Conservation (phyloP, 2,797 vertebrate genomes). For the Enteromius afrohamiltoni region DNA sequence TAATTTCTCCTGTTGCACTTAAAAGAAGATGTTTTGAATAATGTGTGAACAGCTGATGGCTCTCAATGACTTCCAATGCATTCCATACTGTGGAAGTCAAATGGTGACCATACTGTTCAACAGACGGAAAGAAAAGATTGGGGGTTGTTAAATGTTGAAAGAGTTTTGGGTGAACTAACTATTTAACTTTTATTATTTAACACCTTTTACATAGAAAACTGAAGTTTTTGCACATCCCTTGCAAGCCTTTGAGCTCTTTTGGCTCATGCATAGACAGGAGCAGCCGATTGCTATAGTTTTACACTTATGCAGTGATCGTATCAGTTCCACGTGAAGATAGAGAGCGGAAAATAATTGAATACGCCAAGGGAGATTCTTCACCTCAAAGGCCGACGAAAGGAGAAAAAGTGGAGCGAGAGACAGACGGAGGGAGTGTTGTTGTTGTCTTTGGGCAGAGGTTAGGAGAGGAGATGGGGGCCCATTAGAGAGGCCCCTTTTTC, state of each 20-base stretch:
- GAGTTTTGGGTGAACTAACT: neutral
- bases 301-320: conserved; percentile 25
- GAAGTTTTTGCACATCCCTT: conserved; percentile 3
- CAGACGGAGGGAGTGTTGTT: conserved; percentile 49
- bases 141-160: neutral
- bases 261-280: conserved; percentile 1
- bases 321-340: conserved; percentile 29
- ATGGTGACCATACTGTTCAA: neutral
- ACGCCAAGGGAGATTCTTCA: conserved; percentile 41
- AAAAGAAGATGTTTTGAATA: neutral
- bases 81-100: neutral
- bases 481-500: conserved; percentile 59
- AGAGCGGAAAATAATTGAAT: conserved; percentile 47
- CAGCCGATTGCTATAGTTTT: conserved; percentile 4
- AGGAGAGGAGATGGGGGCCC: conserved; percentile 56
- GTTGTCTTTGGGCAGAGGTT: conserved; percentile 52
- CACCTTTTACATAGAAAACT: neutral
- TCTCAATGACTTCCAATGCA: neutral
- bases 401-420: conserved; percentile 36
- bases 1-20: neutral
- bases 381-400: conserved; percentile 38
- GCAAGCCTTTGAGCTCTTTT: conserved; percentile 4
- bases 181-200: neutral
- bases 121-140: neutral
- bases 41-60: neutral